A percentile compares a stretch with the other conserved stretches of the same genome.
These are phyloP conservation scores for Oryzaephilus surinamensis DNA, from an alignment of 1,140 invertebrate species.

Conservation along the genomic window DNA sequence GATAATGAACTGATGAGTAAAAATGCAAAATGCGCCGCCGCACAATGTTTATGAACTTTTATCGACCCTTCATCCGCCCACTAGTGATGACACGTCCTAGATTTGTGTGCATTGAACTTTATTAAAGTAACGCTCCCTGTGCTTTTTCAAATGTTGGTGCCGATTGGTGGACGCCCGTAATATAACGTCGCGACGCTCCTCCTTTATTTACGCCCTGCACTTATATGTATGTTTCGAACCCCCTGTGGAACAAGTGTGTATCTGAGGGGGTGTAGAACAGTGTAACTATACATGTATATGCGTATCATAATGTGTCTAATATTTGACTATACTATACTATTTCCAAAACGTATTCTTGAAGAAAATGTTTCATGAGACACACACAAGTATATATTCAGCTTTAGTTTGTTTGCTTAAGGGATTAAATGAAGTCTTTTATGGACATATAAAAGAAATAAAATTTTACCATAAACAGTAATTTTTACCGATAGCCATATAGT, in stretches of 20 bases:
- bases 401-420: no score
- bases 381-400: no score
- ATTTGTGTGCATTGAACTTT: constrained; percentile 21
- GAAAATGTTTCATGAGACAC: not conserved
- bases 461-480: no score
- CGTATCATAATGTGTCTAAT: no score
- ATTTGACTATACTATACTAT: not conserved
- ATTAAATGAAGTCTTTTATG: constrained; percentile 13
- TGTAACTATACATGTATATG: no score
- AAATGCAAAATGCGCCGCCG: constrained; percentile 27
- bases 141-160: constrained; percentile 10
- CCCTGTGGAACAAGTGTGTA: no score
- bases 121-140: constrained; percentile 25
- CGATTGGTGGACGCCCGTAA: constrained; percentile 20
- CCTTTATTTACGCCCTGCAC: constrained; percentile 5
- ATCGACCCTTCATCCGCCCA: constrained; percentile 38
- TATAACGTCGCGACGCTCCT: constrained; percentile 15
- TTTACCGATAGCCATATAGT: no score
- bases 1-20: constrained; percentile 15
- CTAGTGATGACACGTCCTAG: constrained; percentile 23
- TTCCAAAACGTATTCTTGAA: not conserved
- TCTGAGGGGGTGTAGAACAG: no score
- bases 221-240: no score
- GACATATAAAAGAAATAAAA: constrained; percentile 10
- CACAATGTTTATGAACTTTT: constrained; percentile 32